Conservation (phyloP, 2,113 vertebrate species). For the Boulengeromyrus knoepffleri region DNA sequence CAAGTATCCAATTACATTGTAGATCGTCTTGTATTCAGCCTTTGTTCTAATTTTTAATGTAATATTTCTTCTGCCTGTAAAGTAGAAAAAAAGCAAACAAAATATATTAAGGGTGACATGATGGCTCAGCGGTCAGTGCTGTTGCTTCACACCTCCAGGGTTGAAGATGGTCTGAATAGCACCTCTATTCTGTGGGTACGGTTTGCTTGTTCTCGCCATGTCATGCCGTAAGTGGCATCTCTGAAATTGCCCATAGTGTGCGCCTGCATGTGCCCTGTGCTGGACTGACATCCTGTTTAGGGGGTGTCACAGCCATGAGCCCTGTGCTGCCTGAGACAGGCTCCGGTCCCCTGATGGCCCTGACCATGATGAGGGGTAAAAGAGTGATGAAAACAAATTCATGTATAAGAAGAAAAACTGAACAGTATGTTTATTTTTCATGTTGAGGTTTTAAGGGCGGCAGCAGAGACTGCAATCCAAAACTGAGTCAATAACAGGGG, state of each 20-base stretch:
- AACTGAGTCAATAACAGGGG: not conserved
- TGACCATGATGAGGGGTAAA: not conserved
- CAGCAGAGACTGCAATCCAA: not conserved
- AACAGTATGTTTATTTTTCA: not conserved
- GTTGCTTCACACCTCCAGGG: not conserved
- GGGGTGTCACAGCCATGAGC: not conserved
- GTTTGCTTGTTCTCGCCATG: not conserved
- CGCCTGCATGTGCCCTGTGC: not conserved
- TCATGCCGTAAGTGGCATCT: not conserved
- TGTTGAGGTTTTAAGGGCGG: not conserved
- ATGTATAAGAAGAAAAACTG: not conserved
- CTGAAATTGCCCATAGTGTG: not conserved
- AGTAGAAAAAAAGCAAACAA: constrained; percentile 13
- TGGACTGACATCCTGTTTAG: not conserved
- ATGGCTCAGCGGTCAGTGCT: not conserved
- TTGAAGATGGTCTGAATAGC: not conserved
- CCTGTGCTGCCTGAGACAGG: not conserved
- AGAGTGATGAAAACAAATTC: not conserved
- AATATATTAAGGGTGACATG: not conserved
- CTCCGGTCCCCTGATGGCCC: not conserved
- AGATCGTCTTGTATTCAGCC: constrained; percentile 65
- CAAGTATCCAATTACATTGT: constrained; percentile 79
- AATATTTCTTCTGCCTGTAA: constrained; percentile 56
- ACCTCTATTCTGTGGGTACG: not conserved
- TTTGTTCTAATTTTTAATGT: constrained; percentile 67